Evolutionary conservation across 2,113 vertebrate genomes (phyloP).

Genomic region (Euleptes europaea): DNA sequence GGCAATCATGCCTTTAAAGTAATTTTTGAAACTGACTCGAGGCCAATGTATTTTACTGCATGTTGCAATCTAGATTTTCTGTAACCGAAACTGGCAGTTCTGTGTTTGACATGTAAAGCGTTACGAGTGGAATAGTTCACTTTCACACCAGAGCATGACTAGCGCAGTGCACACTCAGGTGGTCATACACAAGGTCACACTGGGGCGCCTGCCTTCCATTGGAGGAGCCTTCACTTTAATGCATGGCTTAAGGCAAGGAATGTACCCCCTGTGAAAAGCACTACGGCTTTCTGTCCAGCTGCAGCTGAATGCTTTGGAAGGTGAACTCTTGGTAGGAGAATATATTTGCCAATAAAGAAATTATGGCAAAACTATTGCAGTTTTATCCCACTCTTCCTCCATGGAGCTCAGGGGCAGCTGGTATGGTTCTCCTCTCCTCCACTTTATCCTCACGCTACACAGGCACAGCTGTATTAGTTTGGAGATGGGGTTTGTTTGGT

Average conservation of each 20-base stretch:
- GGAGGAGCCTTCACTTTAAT: too few species aligned
- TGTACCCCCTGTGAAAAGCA: neutral
- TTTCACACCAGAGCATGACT: neutral
- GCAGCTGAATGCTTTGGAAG: neutral
- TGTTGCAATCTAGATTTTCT: neutral
- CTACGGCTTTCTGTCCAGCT: neutral
- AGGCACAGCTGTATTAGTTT: too few species aligned
- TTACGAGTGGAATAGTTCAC: neutral
- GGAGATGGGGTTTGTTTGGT: neutral
- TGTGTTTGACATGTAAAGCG: neutral
- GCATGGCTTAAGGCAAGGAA: neutral
- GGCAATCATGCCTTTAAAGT: neutral
- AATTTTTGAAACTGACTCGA: constrained; percentile 54
- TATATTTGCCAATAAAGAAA: neutral
- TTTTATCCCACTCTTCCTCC: too few species aligned
- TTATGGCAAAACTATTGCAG: too few species aligned
- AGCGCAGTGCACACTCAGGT: neutral
- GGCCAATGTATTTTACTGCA: constrained; percentile 16
- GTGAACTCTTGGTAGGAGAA: neutral
- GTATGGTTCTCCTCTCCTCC: too few species aligned
- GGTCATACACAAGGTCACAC: neutral
- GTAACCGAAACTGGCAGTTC: neutral
- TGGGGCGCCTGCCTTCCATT: neutral
- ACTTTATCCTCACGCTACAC: too few species aligned
- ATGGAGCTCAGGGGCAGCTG: too few species aligned